A percentile compares a stretch with the other conserved stretches of the same genome.
These are phyloP conservation scores for Antheraea mylitta DNA, from an alignment of 1,140 invertebrate genomes.

Conservation along the genomic window DNA sequence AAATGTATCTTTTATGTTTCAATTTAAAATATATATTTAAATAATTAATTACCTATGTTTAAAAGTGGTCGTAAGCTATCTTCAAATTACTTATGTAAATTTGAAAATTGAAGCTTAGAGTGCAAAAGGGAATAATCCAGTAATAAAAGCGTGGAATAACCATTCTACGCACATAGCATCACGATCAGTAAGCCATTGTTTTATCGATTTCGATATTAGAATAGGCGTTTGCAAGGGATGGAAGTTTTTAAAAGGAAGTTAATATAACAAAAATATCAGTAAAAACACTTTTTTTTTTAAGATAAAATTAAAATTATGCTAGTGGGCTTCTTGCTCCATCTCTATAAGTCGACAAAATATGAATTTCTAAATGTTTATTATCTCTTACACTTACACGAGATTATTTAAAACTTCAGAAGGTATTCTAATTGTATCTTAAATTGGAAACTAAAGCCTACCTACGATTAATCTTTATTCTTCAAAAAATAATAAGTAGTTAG, in stretches of 20 bases:
- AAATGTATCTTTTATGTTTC: too few species aligned
- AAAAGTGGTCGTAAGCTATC: not conserved
- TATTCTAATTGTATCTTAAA: too few species aligned
- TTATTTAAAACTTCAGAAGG: too few species aligned
- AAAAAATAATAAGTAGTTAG: too few species aligned
- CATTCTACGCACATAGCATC: not conserved
- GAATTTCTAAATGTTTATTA: too few species aligned
- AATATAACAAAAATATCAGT: slow-evolving; percentile 1
- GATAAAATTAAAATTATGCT: not conserved
- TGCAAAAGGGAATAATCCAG: not conserved
- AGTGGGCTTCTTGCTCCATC: not conserved
- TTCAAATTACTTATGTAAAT: not conserved
- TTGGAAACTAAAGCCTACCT: too few species aligned
- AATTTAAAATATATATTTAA: too few species aligned
- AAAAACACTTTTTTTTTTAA: slow-evolving; percentile 9
- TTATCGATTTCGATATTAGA: not conserved
- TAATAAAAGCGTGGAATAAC: not conserved
- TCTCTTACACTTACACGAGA: too few species aligned
- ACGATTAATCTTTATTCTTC: too few species aligned
- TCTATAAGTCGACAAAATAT: too few species aligned
- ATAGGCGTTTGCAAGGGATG: not conserved
- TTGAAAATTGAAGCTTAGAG: not conserved
- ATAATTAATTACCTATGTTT: too few species aligned
- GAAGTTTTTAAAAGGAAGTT: not conserved
- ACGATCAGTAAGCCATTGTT: not conserved